Conservation (phyloP, 2,888 invertebrate species). For the Apamea monoglypha region DNA sequence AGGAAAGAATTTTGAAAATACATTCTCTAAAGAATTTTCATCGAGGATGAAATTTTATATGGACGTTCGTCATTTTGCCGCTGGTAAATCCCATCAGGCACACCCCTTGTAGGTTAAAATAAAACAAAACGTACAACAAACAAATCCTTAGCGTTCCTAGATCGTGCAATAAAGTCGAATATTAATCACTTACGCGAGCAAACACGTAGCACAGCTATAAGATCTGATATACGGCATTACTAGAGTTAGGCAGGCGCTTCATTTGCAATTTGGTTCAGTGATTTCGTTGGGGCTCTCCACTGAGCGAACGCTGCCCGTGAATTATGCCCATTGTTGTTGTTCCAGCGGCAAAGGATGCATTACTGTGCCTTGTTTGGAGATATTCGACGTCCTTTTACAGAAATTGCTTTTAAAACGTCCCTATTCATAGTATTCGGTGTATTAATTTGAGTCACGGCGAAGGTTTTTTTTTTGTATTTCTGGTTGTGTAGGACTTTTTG, state of each 20-base stretch:
- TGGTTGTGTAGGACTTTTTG: not conserved
- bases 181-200: constrained; percentile 68
- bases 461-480: not conserved
- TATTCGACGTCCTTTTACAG: constrained; percentile 67
- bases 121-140: constrained; percentile 34
- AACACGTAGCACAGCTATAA: constrained; percentile 66
- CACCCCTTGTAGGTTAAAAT: constrained; percentile 15
- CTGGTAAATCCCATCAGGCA: not conserved
- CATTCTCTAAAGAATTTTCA: no score
- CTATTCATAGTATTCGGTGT: constrained; percentile 49
- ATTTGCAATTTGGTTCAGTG: constrained; percentile 86
- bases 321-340: constrained; percentile 83
- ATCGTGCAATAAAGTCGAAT: constrained; percentile 59
- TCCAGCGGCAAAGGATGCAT: constrained; percentile 74
- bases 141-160: constrained; percentile 41
- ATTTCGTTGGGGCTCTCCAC: constrained; percentile 81
- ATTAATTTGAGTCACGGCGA: constrained; percentile 44
- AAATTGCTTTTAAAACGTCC: constrained; percentile 64
- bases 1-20: not conserved
- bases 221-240: constrained; percentile 71
- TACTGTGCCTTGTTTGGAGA: constrained; percentile 70
- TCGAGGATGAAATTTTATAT: not conserved
- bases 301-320: constrained; percentile 75
- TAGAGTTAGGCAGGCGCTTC: constrained; percentile 73
- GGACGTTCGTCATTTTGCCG: not conserved